A percentile compares a stretch with the other conserved stretches of the same genome.
Conservation (phyloP, 2,797 vertebrate genomes). For the Cuculus canorus region DNA sequence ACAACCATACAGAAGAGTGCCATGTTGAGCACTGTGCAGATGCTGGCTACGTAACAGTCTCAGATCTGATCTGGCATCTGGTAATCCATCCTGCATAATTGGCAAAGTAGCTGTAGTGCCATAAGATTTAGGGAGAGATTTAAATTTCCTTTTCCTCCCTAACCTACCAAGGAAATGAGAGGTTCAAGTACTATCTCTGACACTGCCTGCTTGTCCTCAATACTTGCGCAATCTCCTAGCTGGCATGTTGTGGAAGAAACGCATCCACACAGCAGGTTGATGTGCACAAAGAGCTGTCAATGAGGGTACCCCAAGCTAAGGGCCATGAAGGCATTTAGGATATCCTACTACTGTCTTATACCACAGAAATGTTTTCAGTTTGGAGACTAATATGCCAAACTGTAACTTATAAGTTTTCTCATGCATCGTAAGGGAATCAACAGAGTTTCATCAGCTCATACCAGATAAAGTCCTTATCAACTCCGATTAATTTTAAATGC, state of each 20-base stretch:
- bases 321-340: neutral
- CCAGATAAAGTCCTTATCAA: neutral
- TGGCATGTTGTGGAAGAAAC: neutral
- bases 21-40: rapidly evolving
- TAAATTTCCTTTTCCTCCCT: neutral
- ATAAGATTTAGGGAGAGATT: neutral
- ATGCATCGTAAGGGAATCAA: neutral
- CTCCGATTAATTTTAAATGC: neutral
- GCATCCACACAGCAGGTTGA: neutral
- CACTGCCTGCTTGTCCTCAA: neutral
- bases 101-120: neutral
- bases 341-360: neutral
- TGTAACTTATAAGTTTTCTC: neutral
- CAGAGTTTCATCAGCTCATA: neutral
- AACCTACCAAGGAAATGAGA: neutral
- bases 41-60: neutral
- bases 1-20: neutral
- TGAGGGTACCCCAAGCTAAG: neutral
- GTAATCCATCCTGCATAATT: rapidly evolving
- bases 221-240: neutral
- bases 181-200: neutral
- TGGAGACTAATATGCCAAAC: neutral
- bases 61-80: rapidly evolving
- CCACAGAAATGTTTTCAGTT: neutral
- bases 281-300: neutral